These are phyloP conservation scores for Cyprinodon tularosa DNA, from an alignment of 2,113 vertebrate species.

Conservation along the genomic window DNA sequence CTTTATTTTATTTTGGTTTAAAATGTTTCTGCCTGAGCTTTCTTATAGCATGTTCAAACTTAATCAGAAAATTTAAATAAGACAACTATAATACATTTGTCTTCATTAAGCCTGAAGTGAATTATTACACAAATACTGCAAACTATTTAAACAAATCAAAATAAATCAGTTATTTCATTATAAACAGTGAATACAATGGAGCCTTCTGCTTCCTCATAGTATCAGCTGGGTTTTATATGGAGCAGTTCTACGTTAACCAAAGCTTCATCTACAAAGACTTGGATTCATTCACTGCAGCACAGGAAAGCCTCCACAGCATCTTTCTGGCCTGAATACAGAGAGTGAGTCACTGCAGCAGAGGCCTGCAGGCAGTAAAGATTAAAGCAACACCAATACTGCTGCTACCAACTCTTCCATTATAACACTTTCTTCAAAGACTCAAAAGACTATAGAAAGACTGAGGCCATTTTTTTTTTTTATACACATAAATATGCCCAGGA, in stretches of 20 bases:
- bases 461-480: neutral
- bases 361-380: conserved; percentile 17
- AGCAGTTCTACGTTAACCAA: conserved; percentile 5
- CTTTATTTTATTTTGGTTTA: neutral
- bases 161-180: too few species aligned
- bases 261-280: conserved; percentile 26
- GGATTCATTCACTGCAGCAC: conserved; percentile 48
- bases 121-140: too few species aligned
- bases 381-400: conserved; percentile 9
- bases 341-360: conserved; percentile 28
- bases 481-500: neutral
- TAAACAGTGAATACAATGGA: too few species aligned
- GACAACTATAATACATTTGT: too few species aligned
- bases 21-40: too few species aligned
- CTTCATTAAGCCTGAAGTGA: too few species aligned
- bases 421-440: conserved; percentile 4
- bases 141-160: too few species aligned
- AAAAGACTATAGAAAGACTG: neutral
- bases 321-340: conserved; percentile 28
- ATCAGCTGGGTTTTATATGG: neutral
- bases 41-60: too few species aligned
- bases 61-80: too few species aligned
- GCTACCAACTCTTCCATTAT: conserved; percentile 8
- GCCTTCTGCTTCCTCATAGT: neutral
- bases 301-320: conserved; percentile 30